A percentile compares a stretch with the other conserved stretches of the same genome.
These are phyloP conservation scores for Glossosoma conforme DNA, from an alignment of 1,140 invertebrate genomes.

Conservation along the genomic window DNA sequence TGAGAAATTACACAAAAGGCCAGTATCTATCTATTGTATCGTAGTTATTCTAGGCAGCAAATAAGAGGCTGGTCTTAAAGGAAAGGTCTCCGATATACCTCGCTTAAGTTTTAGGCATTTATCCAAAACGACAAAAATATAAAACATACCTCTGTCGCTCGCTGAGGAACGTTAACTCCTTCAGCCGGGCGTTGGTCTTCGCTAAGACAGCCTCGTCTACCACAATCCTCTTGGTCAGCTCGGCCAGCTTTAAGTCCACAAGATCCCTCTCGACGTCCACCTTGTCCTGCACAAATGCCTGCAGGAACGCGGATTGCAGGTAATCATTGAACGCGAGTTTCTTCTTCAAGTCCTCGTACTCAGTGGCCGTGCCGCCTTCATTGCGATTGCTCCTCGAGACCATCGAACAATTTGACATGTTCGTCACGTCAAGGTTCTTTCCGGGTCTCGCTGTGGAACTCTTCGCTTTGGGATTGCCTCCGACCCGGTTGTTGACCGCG, in stretches of 20 bases:
- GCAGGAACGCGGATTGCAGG: conserved; percentile 37
- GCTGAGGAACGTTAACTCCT: conserved; percentile 42
- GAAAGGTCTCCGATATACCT: too few relatives aligned
- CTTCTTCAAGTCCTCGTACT: conserved; percentile 9
- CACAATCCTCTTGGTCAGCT: conserved; percentile 39
- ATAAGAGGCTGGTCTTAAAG: too few relatives aligned
- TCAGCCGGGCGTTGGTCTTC: conserved; percentile 39
- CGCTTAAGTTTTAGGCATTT: too few relatives aligned
- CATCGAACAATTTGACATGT: background rate
- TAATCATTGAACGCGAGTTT: conserved; percentile 16
- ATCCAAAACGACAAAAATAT: too few relatives aligned
- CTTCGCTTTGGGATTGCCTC: too few relatives aligned
- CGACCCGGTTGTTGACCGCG: too few relatives aligned
- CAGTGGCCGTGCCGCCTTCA: background rate
- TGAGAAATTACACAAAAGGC: too few relatives aligned
- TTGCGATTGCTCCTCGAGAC: background rate
- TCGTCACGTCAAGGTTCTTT: background rate
- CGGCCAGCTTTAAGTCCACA: conserved; percentile 41
- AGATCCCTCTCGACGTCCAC: conserved; percentile 38
- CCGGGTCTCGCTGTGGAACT: background rate
- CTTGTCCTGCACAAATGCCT: conserved; percentile 40
- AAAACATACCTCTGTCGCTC: conserved; percentile 42
- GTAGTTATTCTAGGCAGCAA: too few relatives aligned
- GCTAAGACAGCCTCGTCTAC: conserved; percentile 39
- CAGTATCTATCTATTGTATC: too few relatives aligned